Evolutionary conservation across 2,113 vertebrate genomes (phyloP), one percentile per base, ranked within the genome.

Genomic region (Pterocles burchelli): DNA sequence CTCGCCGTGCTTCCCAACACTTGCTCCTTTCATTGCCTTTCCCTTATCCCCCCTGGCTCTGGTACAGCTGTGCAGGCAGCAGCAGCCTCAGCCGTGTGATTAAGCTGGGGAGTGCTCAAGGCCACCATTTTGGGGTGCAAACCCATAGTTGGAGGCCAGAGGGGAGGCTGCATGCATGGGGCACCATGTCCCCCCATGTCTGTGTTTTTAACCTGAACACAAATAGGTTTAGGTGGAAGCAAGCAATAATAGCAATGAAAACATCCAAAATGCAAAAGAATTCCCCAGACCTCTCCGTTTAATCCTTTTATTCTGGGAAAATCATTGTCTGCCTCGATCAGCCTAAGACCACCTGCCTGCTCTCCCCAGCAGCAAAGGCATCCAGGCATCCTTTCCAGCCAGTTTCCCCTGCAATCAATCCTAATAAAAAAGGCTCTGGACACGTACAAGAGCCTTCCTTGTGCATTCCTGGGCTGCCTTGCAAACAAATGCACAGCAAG

Each of bases 171-270:
- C 25, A 10, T 22, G 11, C 2, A 0, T 25, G 46, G 65, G 41
- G 6, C 1, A n/a, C 15, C 25, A 0, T 0, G 0, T 34, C 4
- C 59, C 15, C 24, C 31, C 11, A 3, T 7, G 2, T 13, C 43
- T 31, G 68, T n/a, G 17, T 2, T 74, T 87, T 55, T 10, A 57
- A 74, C 33, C 15, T 16, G 29, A 26, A 8, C 8, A 4, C 46
- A 17, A 28, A 0, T 0, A 0, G 17, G 1, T 36, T n/a, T 5
- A 28, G 49, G n/a, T 21, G 41, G 68, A 48, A 65, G 38, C 9
- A 57, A 68, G 58, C 4, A 55, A 14, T 0, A 1, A 10, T 0
- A 43, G 34, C 13, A 10, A 26, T 17, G 24, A 72, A 87, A 89
- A 6, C 13, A 7, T 34, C 16, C 49, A 22, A 58, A 90, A 54